These are phyloP conservation scores for Trogon melanurus DNA, from an alignment of 2,113 vertebrate species.

Conservation along the genomic window DNA sequence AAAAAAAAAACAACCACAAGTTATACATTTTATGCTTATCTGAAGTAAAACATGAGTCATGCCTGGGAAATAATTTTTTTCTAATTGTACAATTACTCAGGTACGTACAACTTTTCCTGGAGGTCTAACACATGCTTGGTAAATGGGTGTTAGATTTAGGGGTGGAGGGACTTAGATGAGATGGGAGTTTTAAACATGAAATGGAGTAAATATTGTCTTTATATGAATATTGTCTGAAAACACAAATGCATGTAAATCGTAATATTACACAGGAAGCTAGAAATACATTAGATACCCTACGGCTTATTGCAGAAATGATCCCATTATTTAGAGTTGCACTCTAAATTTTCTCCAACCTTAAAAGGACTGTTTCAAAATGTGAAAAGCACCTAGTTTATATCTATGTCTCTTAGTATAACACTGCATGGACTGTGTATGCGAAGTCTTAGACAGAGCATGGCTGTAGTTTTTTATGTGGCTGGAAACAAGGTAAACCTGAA, in stretches of 20 bases:
- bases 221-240: neutral
- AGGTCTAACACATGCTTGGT: slow-evolving; percentile 16
- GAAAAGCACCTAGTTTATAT: slow-evolving; percentile 21
- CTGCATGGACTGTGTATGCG: neutral
- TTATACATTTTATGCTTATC: slow-evolving; percentile 31
- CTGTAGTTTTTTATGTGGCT: slow-evolving; percentile 25
- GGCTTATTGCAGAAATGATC: neutral
- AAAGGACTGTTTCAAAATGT: slow-evolving; percentile 11
- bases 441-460: neutral
- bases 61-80: slow-evolving; percentile 51
- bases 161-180: slow-evolving; percentile 2
- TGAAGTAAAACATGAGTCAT: slow-evolving; percentile 46
- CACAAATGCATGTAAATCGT: neutral
- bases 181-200: neutral
- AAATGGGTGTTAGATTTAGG: neutral
- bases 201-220: slow-evolving; percentile 50
- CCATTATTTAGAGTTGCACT: neutral
- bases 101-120: slow-evolving; percentile 4
- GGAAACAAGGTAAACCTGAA: slow-evolving; percentile 38
- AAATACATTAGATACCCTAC: neutral
- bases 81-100: slow-evolving; percentile 35
- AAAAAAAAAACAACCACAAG: neutral
- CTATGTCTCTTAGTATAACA: slow-evolving; percentile 7
- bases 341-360: slow-evolving; percentile 7
- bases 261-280: neutral